Evolutionary conservation across 2,113 vertebrate species (phyloP).

Genomic region (Lophura nycthemera): DNA sequence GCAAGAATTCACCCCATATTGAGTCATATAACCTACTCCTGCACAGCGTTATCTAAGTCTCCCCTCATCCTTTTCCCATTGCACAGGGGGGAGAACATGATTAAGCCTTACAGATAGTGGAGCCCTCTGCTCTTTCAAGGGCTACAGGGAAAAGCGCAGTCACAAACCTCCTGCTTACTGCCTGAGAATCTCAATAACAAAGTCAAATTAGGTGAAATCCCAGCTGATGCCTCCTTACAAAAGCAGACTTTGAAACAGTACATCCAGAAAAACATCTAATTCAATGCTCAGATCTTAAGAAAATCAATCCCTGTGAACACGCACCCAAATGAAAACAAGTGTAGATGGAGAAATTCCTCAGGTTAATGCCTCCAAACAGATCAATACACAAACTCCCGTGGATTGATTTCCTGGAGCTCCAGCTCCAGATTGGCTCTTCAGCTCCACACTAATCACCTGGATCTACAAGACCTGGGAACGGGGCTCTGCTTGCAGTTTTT

Average conservation of each 20-base stretch:
- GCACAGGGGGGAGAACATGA: neutral
- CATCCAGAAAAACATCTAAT: constrained; percentile 38
- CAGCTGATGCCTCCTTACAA: neutral
- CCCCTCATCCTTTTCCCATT: neutral
- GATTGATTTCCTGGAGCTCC: constrained; percentile 29
- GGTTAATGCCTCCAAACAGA: constrained; percentile 59
- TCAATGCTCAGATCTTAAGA: constrained; percentile 18
- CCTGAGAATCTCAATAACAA: neutral
- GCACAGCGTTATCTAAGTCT: neutral
- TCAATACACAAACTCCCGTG: constrained; percentile 22
- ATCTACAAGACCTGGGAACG: neutral
- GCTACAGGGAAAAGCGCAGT: neutral
- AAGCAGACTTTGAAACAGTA: neutral
- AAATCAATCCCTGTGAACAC: constrained; percentile 41
- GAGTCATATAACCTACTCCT: fast-evolving
- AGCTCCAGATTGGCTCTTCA: neutral
- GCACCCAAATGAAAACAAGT: constrained; percentile 42
- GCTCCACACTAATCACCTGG: neutral
- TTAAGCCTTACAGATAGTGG: neutral
- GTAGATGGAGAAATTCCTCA: constrained; percentile 29
- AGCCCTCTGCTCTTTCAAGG: neutral
- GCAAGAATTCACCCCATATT: neutral
- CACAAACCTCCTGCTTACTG: neutral
- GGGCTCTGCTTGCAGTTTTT: neutral
- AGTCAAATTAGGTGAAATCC: constrained; percentile 30